A percentile compares a stretch with the other conserved stretches of the same genome.
phyloP scores from a whole-genome alignment of 2,888 invertebrate species.

The Drosophila rubida region DNA sequence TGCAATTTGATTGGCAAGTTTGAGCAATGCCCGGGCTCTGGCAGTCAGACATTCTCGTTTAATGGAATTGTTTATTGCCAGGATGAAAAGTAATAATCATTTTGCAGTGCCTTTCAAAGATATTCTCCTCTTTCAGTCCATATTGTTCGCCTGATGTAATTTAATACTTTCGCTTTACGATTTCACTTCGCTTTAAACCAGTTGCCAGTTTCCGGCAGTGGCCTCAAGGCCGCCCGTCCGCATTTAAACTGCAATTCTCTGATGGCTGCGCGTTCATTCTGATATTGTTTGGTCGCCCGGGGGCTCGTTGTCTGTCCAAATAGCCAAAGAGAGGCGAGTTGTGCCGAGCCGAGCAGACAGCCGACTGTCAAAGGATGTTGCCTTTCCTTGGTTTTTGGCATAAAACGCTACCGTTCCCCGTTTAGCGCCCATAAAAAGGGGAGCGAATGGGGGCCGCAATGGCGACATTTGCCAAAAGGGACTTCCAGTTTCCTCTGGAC shows the following conservation, averaged over 20 bases:
- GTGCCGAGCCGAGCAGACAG: too few relatives aligned
- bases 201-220: constrained; percentile 10
- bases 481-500: constrained; percentile 11
- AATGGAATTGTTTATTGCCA: constrained; percentile 26
- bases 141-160: not conserved
- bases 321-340: constrained; percentile 26
- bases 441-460: constrained; percentile 33
- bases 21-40: constrained; percentile 21
- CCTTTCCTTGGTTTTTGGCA: constrained; percentile 28
- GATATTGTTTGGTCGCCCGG: constrained; percentile 33
- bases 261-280: constrained; percentile 17
- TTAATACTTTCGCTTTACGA: constrained; percentile 14
- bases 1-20: constrained; percentile 40
- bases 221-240: constrained; percentile 14
- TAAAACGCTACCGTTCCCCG: constrained; percentile 28
- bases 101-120: constrained; percentile 12
- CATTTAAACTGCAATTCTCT: constrained; percentile 43
- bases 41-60: constrained; percentile 13
- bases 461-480: constrained; percentile 31
- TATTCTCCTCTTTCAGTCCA: not conserved
- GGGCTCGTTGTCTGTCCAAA: constrained; percentile 42
- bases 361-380: constrained; percentile 54
- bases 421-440: constrained; percentile 27
- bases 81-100: constrained; percentile 6
- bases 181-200: constrained; percentile 23